Evolutionary conservation across 2,888 invertebrate species (phyloP).

Genomic region (Eupithecia insigniata): DNA sequence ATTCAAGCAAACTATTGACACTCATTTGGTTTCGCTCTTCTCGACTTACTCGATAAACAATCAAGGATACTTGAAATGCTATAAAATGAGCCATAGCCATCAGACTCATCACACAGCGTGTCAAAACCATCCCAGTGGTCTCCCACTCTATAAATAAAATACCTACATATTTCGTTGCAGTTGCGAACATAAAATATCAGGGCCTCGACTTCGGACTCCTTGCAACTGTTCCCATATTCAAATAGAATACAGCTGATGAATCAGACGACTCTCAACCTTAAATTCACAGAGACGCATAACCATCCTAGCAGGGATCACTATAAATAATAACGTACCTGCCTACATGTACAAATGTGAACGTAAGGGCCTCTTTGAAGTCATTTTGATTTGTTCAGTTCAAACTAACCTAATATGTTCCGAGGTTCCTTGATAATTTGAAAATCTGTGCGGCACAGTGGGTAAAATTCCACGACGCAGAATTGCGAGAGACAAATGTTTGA

Average conservation of each 20-base stretch:
- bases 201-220: neutral
- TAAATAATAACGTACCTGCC: conserved; percentile 50
- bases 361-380: too few relatives aligned
- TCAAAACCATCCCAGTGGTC: conserved; percentile 30
- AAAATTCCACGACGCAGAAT: neutral
- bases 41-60: neutral
- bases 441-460: neutral
- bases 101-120: conserved; percentile 20
- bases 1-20: neutral
- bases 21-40: neutral
- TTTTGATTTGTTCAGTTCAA: neutral
- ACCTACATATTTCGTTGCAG: neutral
- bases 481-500: neutral
- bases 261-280: neutral
- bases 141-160: neutral
- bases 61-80: neutral
- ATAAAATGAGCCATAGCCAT: neutral
- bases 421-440: neutral
- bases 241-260: neutral
- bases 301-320: conserved; percentile 41
- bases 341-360: too few relatives aligned
- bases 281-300: neutral
- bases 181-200: neutral
- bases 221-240: neutral
- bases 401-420: neutral